Evolutionary conservation across 2,888 invertebrate species (phyloP), one percentile per base, ranked within the genome.

Genomic region (Nomada lathburiana): DNA sequence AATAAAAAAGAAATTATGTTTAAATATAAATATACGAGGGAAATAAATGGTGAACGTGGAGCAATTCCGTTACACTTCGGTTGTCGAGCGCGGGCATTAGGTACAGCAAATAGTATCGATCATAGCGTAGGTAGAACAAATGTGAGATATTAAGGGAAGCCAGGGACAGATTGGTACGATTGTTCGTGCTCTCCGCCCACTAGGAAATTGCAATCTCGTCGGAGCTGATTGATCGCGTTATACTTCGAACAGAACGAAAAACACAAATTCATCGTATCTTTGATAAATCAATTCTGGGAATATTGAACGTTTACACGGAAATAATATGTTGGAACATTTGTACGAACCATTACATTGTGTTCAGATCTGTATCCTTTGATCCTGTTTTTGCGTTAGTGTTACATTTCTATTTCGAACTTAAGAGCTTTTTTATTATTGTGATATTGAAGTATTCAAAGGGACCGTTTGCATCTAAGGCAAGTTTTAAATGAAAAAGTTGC

Each of bases 161-260:
- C 44, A 60, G 20, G 59, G 64, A 55, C n/a, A 11, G n/a, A 72
- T 77, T n/a, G 44, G 18, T 70, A 20, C n/a, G 52, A 78, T 67
- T 52, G 50, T 10, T 20, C n/a, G 42, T 9, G 16, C 16, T 26
- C 10, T 13, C n/a, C 20, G 18, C 1, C 26, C 26, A 16, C 20
- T 1, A 75, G 50, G 9, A 59, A 64, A 76, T 52, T 55, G 69
- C 63, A 7, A 63, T 62, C 10, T 2, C 29, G 42, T 36, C 44
- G 13, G 10, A 36, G 44, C 23, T 62, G 29, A 53, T 74, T 47
- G 29, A 78, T 67, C 18, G 16, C 20, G 10, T 9, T 13, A 2
- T n/a, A 20, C 23, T 60, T n/a, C 10, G 11, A 10, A 11, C 1
- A 0, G 7, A 13, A 29, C n/a, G 2, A 60, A 60, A 63, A n/a